Base-by-base conservation (phyloP, 2,113 vertebrate genomes). In the Labeo catla region DNA sequence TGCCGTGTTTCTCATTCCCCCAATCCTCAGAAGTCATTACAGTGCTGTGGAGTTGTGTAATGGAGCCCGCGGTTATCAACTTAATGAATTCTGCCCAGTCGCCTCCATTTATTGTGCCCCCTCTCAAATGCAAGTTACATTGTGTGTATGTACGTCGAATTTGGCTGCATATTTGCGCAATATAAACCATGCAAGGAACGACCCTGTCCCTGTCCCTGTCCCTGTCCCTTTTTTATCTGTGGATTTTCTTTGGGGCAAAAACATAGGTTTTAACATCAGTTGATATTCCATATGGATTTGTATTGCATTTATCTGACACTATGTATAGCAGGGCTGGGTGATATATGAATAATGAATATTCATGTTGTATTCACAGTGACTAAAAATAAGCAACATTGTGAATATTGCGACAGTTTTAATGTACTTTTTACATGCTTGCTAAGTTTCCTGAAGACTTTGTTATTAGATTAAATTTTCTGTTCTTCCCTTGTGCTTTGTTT, bases 81-180 rank as follows among this genome's bases (percentile, higher is more conserved):
- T 96, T 99, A 97, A 98, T 99, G 97, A 98, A 98, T 97, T 98
- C 97, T 95, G 96, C 95, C 90, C 92, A 88, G 94, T 97, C 97
- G 96, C 96, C 96, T 94, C 93, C 52, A 85, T 81, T 87, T 81
- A 84, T 87, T 47, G 63, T 65, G 81, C 77, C 83, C 87, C 90
- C 83, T 72, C 79, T 88, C 87, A 84, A 95, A 96, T 96, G 96
- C 95, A 96, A 96, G 94, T 96, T 97, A 96, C n/a, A 76, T 50
- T 88, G 76, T 86, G 63, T 78, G 63, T 63, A 57, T 79, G 73
- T n/a, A 23, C n/a, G 54, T 74, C 2, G 21, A 70, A 73, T 83
- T 68, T 73, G 49, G 12, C 81, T 54, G 65, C 11, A 57, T 49
- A 73, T 72, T 21, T 81, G 45, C 1, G 8, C 3, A 66, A 66